phyloP scores from a whole-genome alignment of 2,113 vertebrate genomes.

The Perca flavescens region DNA sequence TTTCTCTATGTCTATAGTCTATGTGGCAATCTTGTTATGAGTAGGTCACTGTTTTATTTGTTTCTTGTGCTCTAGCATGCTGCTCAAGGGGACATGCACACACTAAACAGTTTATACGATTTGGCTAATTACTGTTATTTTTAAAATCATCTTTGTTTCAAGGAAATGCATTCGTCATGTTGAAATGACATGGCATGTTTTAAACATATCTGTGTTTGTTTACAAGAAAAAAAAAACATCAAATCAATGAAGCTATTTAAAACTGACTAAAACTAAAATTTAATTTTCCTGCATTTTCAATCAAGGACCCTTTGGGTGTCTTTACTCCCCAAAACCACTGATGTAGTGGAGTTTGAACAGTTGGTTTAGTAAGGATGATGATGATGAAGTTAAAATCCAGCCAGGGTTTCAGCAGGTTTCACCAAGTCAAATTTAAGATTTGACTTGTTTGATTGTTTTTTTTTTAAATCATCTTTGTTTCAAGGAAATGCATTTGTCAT shows the following conservation, averaged over 20 bases:
- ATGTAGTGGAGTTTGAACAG: slow-evolving; percentile 2
- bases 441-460: too few relatives aligned
- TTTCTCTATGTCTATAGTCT: too few relatives aligned
- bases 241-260: background rate
- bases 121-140: background rate
- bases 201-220: background rate
- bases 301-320: slow-evolving; percentile 9
- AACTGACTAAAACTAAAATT: too few relatives aligned
- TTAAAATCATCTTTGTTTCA: background rate
- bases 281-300: background rate
- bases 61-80: background rate
- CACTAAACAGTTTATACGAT: background rate
- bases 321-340: background rate
- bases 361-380: background rate
- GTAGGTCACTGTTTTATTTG: background rate
- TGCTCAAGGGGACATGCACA: background rate
- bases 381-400: too few relatives aligned
- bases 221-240: background rate
- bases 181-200: background rate
- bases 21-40: background rate
- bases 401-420: too few relatives aligned
- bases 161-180: background rate
- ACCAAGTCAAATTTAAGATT: too few relatives aligned
- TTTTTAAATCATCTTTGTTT: too few relatives aligned
- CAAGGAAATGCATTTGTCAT: background rate